A percentile compares a stretch with the other conserved stretches of the same genome.
Evolutionary conservation across 2,797 vertebrate species (phyloP).

Genomic region (Hypotaenidia okinawae): DNA sequence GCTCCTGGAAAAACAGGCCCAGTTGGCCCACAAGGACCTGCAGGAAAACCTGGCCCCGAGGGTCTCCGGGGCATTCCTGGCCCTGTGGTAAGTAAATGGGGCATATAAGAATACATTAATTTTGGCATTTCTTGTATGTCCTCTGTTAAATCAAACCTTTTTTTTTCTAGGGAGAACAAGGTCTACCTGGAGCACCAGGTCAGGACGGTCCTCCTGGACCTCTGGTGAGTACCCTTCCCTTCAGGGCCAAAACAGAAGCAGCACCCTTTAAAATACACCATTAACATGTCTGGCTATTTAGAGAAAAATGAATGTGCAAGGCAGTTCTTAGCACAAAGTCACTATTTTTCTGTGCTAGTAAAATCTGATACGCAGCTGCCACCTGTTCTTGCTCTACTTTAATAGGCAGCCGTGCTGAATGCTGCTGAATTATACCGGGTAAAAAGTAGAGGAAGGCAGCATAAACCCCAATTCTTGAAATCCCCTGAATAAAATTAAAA

Average conservation of each 20-base stretch:
- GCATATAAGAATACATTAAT: not conserved
- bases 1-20: constrained; percentile 96
- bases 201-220: constrained; percentile 95
- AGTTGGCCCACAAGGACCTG: constrained; percentile 93
- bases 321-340: not conserved
- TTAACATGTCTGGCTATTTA: not conserved
- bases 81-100: constrained; percentile 87
- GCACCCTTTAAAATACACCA: not conserved
- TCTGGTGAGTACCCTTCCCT: constrained; percentile 80
- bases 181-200: constrained; percentile 88
- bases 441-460: not conserved
- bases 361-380: not conserved
- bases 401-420: not conserved
- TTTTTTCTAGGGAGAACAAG: constrained; percentile 91
- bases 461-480: not conserved
- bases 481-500: not conserved
- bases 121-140: not conserved
- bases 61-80: constrained; percentile 96
- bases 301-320: not conserved
- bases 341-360: not conserved
- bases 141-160: not conserved
- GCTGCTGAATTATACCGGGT: not conserved
- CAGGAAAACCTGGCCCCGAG: constrained; percentile 96
- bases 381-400: not conserved
- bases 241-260: not conserved